phyloP scores from a whole-genome alignment of 2,113 vertebrate genomes.

The Thalassarche chlororhynchos region DNA sequence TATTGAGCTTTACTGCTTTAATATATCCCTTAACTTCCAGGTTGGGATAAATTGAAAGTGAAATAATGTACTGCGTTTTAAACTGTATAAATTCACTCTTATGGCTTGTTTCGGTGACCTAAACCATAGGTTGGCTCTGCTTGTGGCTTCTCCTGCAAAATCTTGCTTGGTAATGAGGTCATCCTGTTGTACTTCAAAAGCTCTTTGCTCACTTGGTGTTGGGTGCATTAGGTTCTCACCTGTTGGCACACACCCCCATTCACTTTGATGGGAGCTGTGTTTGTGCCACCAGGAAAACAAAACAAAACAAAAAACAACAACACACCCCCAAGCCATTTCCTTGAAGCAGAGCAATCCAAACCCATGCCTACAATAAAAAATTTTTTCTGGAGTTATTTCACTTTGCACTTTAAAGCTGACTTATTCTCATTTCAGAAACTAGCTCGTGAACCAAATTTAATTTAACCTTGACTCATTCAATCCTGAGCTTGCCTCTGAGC shows the following conservation, averaged over 20 bases:
- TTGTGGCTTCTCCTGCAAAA: neutral
- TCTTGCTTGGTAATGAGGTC: neutral
- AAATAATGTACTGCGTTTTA: neutral
- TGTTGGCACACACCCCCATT: neutral
- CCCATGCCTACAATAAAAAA: neutral
- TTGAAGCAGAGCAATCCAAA: neutral
- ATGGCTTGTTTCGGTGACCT: neutral
- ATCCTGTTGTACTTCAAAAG: neutral
- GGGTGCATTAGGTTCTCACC: neutral
- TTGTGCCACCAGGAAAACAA: neutral
- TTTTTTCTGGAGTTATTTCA: neutral
- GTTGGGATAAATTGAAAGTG: neutral
- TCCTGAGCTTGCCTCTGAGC: neutral
- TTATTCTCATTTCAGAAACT: neutral
- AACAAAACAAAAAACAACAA: too few species aligned
- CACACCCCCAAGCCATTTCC: neutral
- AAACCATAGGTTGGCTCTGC: neutral
- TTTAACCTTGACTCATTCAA: neutral
- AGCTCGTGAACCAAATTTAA: neutral
- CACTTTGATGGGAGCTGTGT: neutral
- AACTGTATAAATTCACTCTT: neutral
- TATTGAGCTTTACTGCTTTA: neutral
- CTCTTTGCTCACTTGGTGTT: neutral
- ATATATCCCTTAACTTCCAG: neutral
- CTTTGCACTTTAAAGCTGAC: neutral